Evolutionary conservation across 2,113 vertebrate genomes (phyloP).

Genomic region (zebrafish (Danio rerio)): GRCz12tu NC_133184.1:31450501-31451000

Average conservation of each 20-base stretch:
- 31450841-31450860: slow-evolving; percentile 36
- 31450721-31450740: slow-evolving; percentile 42
- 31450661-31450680: slow-evolving; percentile 14
- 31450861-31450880: slow-evolving; percentile 34
- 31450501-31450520: not conserved
- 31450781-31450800: slow-evolving; percentile 25
- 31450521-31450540: not conserved
- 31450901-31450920: slow-evolving; percentile 22
- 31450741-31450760: slow-evolving; percentile 22
- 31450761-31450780: slow-evolving; percentile 47
- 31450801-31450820: slow-evolving; percentile 37
- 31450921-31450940: slow-evolving; percentile 29
- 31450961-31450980: slow-evolving; percentile 48
- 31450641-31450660: not conserved
- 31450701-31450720: slow-evolving; percentile 38
- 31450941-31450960: slow-evolving; percentile 22
- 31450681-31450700: slow-evolving; percentile 24
- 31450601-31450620: not conserved
- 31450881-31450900: slow-evolving; percentile 12
- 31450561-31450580: not conserved
- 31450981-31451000: slow-evolving; percentile 51
- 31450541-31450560: not conserved
- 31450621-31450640: not conserved
- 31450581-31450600: not conserved
- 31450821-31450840: slow-evolving; percentile 36